phyloP scores from a whole-genome alignment of 2,113 vertebrate genomes.

The Phylloscopus trochilus region DNA sequence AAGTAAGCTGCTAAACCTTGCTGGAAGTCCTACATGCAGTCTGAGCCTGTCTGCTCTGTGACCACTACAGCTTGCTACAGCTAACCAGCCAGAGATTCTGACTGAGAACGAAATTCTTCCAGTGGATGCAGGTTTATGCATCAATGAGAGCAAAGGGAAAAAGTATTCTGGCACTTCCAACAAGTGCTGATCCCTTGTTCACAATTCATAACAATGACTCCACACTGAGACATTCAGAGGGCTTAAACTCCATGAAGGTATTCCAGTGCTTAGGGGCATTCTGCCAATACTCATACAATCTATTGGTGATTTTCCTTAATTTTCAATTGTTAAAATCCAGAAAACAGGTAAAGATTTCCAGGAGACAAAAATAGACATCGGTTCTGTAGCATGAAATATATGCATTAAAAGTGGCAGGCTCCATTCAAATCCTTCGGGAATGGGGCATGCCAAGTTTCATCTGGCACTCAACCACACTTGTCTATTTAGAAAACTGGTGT shows the following conservation, averaged over 20 bases:
- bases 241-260: not conserved
- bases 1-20: not conserved
- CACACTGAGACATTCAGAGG: not conserved
- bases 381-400: not conserved
- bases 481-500: constrained; percentile 28
- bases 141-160: not conserved
- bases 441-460: constrained; percentile 41
- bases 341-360: constrained; percentile 22
- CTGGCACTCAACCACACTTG: not conserved
- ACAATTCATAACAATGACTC: not conserved
- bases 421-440: constrained; percentile 20
- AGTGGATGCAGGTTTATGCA: not conserved
- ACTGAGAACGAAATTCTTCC: not conserved
- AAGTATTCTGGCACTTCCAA: not conserved
- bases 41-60: rapidly evolving
- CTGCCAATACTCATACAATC: not conserved
- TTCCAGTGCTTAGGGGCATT: not conserved
- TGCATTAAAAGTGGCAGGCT: constrained; percentile 35
- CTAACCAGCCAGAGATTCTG: not conserved
- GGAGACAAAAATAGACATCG: constrained; percentile 19
- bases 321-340: constrained; percentile 9
- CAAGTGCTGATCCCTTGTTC: not conserved
- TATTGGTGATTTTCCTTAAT: not conserved
- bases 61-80: not conserved
- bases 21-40: not conserved